Conservation (phyloP, 2,888 invertebrate species). For the Caenorhabditis sulstoni region DNA sequence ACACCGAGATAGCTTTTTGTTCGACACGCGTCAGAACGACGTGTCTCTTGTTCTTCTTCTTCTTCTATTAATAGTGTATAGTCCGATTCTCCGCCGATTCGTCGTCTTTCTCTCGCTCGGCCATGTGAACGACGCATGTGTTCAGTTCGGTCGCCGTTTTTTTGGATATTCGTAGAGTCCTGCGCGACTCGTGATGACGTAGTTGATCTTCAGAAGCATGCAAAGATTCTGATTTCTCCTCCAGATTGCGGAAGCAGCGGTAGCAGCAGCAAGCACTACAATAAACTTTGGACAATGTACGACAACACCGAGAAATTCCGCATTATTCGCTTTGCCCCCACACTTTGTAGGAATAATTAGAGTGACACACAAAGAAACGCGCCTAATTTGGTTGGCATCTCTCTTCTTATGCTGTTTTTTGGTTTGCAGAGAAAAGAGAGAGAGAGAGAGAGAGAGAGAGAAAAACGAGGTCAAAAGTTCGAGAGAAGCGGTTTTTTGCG, state of each 20-base stretch:
- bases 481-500: constrained; percentile 29
- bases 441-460: background rate
- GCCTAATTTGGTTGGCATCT: too few relatives aligned
- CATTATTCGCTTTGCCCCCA: too few relatives aligned
- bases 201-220: constrained; percentile 41
- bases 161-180: constrained; percentile 17
- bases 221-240: constrained; percentile 16
- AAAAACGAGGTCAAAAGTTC: constrained; percentile 45
- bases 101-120: background rate
- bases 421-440: too few relatives aligned
- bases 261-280: background rate
- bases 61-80: constrained; percentile 40
- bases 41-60: background rate
- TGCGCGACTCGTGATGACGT: constrained; percentile 23
- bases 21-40: constrained; percentile 19
- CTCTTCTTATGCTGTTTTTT: too few relatives aligned
- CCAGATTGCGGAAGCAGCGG: constrained; percentile 17
- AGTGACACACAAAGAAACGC: too few relatives aligned
- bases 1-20: constrained; percentile 6
- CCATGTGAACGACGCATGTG: constrained; percentile 46
- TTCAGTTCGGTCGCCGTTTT: background rate
- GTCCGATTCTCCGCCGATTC: too few relatives aligned
- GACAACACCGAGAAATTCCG: background rate
- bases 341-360: constrained; percentile 2
- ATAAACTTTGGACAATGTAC: constrained; percentile 46